phyloP scores from a whole-genome alignment of 1,140 invertebrate genomes.

The Periplaneta americana region DNA sequence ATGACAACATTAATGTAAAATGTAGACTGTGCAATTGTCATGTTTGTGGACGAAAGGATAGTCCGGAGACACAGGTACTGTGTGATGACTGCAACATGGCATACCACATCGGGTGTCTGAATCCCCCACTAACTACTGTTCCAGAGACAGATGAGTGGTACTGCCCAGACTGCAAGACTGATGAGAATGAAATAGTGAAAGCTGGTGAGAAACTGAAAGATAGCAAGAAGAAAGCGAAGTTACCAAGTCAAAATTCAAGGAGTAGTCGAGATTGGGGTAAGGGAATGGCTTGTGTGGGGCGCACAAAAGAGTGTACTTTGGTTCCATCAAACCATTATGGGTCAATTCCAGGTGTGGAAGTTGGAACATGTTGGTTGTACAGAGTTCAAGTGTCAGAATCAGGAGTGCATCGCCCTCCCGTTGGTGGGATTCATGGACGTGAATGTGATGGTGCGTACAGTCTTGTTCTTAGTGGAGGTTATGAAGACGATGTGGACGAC shows the following conservation, averaged over 20 bases:
- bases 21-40: slow-evolving; percentile 75
- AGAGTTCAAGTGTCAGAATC: slow-evolving; percentile 77
- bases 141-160: slow-evolving; percentile 75
- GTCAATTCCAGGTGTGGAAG: slow-evolving; percentile 77
- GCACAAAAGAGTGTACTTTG: slow-evolving; percentile 59
- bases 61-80: slow-evolving; percentile 61
- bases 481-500: slow-evolving; percentile 81
- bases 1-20: slow-evolving; percentile 55
- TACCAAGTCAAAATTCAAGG: not conserved
- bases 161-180: slow-evolving; percentile 71
- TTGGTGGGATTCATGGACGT: slow-evolving; percentile 80
- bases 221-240: slow-evolving; percentile 57
- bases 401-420: slow-evolving; percentile 75
- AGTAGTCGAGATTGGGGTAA: slow-evolving; percentile 69
- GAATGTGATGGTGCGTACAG: slow-evolving; percentile 77
- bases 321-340: slow-evolving; percentile 75
- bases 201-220: slow-evolving; percentile 65
- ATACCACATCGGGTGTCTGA: slow-evolving; percentile 62
- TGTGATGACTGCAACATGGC: slow-evolving; percentile 72
- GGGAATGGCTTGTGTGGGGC: slow-evolving; percentile 80
- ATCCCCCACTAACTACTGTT: slow-evolving; percentile 54
- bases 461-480: slow-evolving; percentile 79
- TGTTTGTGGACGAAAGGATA: slow-evolving; percentile 65
- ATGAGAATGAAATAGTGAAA: slow-evolving; percentile 68
- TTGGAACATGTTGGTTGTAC: slow-evolving; percentile 79